Evolutionary conservation across 2,797 vertebrate species (phyloP).

Genomic region (Kryptolebias ocellatus): DNA sequence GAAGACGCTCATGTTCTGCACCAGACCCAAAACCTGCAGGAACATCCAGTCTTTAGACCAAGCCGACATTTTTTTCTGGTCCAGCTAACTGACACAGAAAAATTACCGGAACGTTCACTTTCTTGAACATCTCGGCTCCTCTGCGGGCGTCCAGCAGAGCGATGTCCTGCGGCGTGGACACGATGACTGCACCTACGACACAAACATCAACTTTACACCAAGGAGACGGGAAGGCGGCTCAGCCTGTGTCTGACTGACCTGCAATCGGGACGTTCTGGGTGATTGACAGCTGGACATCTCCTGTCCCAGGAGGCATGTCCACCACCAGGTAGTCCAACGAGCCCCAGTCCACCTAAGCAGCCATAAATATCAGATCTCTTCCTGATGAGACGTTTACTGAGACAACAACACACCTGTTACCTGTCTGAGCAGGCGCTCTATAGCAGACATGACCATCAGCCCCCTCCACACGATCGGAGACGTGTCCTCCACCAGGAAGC

Average conservation of each 20-base stretch:
- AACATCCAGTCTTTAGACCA: not conserved
- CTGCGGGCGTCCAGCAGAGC: conserved; percentile 91
- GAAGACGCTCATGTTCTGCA: conserved; percentile 99
- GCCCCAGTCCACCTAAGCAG: conserved; percentile 92
- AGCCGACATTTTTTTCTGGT: not conserved
- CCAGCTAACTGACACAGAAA: not conserved
- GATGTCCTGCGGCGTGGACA: conserved; percentile 96
- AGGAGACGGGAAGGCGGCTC: too few relatives aligned
- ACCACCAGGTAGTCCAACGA: conserved; percentile 92
- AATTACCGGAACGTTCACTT: conserved; percentile 90
- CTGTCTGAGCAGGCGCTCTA: conserved; percentile 92
- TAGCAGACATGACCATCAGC: conserved; percentile 97
- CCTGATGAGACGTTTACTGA: not conserved
- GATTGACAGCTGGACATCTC: conserved; percentile 94
- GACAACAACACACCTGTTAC: conserved; percentile 66
- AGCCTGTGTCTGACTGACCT: conserved; percentile 74
- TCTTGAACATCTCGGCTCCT: conserved; percentile 97
- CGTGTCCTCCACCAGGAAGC: conserved; percentile 92
- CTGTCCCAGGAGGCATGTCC: conserved; percentile 98
- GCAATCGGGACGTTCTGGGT: conserved; percentile 92
- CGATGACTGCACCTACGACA: conserved; percentile 89
- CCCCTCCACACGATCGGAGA: conserved; percentile 94
- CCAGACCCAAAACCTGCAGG: conserved; percentile 90
- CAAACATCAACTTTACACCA: not conserved
- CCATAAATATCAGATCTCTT: conserved; percentile 40